These are phyloP conservation scores for Prionace glauca DNA, from an alignment of 2,797 vertebrate genomes.

Conservation along the genomic window DNA sequence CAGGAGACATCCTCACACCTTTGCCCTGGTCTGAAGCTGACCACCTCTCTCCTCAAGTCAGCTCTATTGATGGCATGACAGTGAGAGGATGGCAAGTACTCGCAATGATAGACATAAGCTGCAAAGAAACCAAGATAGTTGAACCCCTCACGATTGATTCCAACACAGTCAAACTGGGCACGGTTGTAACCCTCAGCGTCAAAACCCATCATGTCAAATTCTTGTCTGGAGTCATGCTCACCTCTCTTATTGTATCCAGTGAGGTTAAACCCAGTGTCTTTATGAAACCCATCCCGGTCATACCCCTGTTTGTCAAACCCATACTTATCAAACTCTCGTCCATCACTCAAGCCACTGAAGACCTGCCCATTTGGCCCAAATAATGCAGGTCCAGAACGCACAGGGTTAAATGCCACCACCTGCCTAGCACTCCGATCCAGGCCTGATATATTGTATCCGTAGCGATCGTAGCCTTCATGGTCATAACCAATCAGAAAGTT, in stretches of 20 bases:
- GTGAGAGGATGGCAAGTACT: slow-evolving; percentile 44
- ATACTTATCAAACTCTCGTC: slow-evolving; percentile 38
- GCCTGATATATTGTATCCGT: slow-evolving; percentile 42
- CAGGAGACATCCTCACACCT: slow-evolving; percentile 45
- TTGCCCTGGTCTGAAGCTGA: slow-evolving; percentile 49
- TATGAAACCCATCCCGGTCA: slow-evolving; percentile 40
- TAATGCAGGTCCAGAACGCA: slow-evolving; percentile 35
- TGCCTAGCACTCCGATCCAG: slow-evolving; percentile 16
- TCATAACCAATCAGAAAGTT: slow-evolving; percentile 29
- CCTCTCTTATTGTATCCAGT: slow-evolving; percentile 40
- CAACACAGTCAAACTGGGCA: slow-evolving; percentile 39
- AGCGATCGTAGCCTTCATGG: slow-evolving; percentile 40
- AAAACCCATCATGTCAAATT: slow-evolving; percentile 29
- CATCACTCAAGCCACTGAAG: slow-evolving; percentile 38
- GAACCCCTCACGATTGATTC: slow-evolving; percentile 39
- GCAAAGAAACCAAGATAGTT: slow-evolving; percentile 38
- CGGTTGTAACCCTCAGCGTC: slow-evolving; percentile 35
- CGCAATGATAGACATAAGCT: slow-evolving; percentile 44
- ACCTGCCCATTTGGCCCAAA: slow-evolving; percentile 35
- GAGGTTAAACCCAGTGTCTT: slow-evolving; percentile 41
- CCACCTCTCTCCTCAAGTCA: slow-evolving; percentile 41
- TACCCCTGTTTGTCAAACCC: slow-evolving; percentile 35
- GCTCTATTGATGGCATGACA: slow-evolving; percentile 44
- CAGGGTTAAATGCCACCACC: slow-evolving; percentile 34
- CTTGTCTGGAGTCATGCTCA: slow-evolving; percentile 26